Base-by-base conservation (phyloP, 2,797 vertebrate species). In the Florisuga fusca region DNA sequence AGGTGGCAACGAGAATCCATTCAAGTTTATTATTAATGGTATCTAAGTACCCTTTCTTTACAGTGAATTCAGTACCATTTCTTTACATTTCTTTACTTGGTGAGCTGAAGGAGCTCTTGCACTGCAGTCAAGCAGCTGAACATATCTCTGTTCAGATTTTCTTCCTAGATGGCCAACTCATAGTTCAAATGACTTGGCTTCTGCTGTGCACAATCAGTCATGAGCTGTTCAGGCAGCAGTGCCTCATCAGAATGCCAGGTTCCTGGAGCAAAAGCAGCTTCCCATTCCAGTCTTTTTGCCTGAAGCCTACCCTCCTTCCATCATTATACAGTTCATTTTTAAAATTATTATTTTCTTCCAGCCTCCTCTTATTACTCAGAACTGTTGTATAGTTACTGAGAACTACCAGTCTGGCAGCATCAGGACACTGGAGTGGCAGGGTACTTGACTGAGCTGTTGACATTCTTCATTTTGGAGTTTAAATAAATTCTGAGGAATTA, bases 241-340 rank as follows among this genome's bases (percentile, higher is more conserved):
- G 64, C 26, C 31, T 80, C 50, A 33, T 41, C 51, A 55, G 54
- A 91, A 66, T 69, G 45, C 23, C 33, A 55, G 6, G 21, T 36
- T 92, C 41, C 64, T 72, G 46, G 45, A 75, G 71, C 29, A 84
- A 85, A 86, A 86, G 6, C 48, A 59, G 16, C 34, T 74, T 79
- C 27, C 43, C 43, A 43, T 19, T 89, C 19, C 31, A 80, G 21
- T 6, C 20, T 26, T 83, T 74, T 61, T 69, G 53, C 58, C 72
- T 74, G 51, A 71, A 69, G 45, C 38, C 88, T 75, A 20, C 12
- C 7, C 14, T 89, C 16, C 31, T 64, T 82, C 9, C 7, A 5
- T 13, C 31, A 27, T 34, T 59, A n/a, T 18, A 26, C 15, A 8
- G 2, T 22, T 90, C 1, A 15, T 25, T 77, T 45, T 75, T 46